Conservation (phyloP, 2,113 vertebrate genomes). For the Hiodon tergisus region DNA sequence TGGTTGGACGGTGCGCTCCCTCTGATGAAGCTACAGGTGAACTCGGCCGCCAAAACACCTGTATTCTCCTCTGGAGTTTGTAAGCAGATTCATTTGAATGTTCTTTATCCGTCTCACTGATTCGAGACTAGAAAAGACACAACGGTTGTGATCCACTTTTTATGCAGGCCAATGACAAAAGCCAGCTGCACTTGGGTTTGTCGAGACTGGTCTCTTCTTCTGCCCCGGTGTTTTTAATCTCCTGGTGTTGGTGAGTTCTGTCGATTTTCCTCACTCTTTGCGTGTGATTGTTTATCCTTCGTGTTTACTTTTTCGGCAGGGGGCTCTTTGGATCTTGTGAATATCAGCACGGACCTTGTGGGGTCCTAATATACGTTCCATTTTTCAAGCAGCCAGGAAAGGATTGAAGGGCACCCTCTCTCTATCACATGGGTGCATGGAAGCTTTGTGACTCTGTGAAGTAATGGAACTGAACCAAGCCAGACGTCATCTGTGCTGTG, state of each 20-base stretch:
- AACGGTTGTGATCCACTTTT: constrained; percentile 8
- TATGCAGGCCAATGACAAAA: constrained; percentile 10
- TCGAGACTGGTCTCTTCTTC: background rate
- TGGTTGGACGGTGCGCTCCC: constrained; percentile 7
- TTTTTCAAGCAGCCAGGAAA: background rate
- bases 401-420: no score
- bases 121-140: background rate
- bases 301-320: constrained; percentile 15
- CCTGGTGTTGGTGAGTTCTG: background rate
- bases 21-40: constrained; percentile 18
- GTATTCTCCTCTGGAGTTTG: background rate
- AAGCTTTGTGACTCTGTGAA: no score
- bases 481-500: no score
- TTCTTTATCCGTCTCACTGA: constrained; percentile 8
- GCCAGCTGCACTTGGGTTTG: background rate
- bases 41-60: background rate
- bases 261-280: background rate
- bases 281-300: background rate
- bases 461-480: no score
- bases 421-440: no score
- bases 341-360: constrained; percentile 22
- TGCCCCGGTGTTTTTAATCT: background rate
- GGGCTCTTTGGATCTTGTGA: constrained; percentile 13
- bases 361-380: background rate
- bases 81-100: constrained; percentile 17